phyloP scores from a whole-genome alignment of 2,113 vertebrate genomes.

The Apteryx owenii region DNA sequence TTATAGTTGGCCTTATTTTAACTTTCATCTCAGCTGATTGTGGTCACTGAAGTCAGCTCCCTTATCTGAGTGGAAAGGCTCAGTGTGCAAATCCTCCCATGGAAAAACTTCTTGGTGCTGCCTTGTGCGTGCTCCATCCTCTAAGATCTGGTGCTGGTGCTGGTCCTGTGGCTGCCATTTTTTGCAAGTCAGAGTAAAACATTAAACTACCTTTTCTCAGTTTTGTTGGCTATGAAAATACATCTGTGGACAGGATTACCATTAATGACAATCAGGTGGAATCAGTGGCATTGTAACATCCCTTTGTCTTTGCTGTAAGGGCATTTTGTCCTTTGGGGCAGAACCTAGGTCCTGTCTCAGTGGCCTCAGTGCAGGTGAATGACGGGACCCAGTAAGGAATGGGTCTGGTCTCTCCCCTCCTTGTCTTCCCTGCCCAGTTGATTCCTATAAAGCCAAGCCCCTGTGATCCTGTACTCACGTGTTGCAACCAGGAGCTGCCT shows the following conservation, averaged over 20 bases:
- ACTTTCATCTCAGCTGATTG: background rate
- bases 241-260: background rate
- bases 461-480: background rate
- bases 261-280: background rate
- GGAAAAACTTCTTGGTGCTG: background rate
- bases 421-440: background rate
- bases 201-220: background rate
- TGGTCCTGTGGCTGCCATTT: background rate
- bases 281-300: background rate
- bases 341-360: rapidly evolving
- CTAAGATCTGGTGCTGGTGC: background rate
- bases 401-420: background rate
- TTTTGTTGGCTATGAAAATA: background rate
- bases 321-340: background rate
- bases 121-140: background rate
- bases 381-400: background rate
- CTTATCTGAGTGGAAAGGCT: background rate
- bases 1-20: slow-evolving; percentile 18
- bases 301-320: background rate
- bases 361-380: background rate
- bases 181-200: background rate
- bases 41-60: background rate
- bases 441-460: background rate
- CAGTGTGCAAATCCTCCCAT: background rate
- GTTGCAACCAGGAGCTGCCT: background rate